These are phyloP conservation scores for Lycocorax pyrrhopterus DNA, from an alignment of 2,113 vertebrate genomes.

Conservation along the genomic window DNA sequence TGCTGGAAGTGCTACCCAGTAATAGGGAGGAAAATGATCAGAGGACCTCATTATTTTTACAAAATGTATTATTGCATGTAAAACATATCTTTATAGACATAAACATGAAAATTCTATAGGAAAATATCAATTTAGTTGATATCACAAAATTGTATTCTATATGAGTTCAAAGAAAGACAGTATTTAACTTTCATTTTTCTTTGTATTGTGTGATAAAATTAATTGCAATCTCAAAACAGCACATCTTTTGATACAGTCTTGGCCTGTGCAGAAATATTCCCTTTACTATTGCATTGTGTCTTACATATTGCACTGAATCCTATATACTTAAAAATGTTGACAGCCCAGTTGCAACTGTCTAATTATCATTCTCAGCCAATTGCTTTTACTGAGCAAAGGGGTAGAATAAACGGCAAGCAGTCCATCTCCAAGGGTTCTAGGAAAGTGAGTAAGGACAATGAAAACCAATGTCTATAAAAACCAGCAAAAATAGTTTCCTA, in stretches of 20 bases:
- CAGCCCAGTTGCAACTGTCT: neutral
- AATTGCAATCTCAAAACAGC: conserved; percentile 14
- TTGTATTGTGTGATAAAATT: neutral
- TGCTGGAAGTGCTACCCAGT: conserved; percentile 47
- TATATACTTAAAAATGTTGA: conserved; percentile 17
- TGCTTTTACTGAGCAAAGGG: neutral
- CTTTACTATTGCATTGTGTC: neutral
- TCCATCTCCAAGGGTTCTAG: neutral
- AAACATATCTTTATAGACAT: conserved; percentile 58
- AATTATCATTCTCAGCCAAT: neutral
- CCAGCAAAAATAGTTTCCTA: neutral
- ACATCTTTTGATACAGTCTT: conserved; percentile 16
- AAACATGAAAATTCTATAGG: conserved; percentile 42
- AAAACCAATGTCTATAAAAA: neutral
- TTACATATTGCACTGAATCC: neutral
- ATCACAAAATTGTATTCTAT: neutral
- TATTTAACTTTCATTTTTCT: neutral
- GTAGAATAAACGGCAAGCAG: neutral
- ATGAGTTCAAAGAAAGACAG: neutral
- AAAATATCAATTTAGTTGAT: conserved; percentile 37
- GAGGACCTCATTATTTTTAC: conserved; percentile 61
- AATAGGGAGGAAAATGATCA: conserved; percentile 56
- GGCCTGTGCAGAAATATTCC: conserved; percentile 20
- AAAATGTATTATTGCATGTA: conserved; percentile 65
- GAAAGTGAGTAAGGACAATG: neutral